These are phyloP conservation scores for Hippasteria phrygiana DNA, from an alignment of 53 echinoderm and acorn worm species.

Conservation along the genomic window DNA sequence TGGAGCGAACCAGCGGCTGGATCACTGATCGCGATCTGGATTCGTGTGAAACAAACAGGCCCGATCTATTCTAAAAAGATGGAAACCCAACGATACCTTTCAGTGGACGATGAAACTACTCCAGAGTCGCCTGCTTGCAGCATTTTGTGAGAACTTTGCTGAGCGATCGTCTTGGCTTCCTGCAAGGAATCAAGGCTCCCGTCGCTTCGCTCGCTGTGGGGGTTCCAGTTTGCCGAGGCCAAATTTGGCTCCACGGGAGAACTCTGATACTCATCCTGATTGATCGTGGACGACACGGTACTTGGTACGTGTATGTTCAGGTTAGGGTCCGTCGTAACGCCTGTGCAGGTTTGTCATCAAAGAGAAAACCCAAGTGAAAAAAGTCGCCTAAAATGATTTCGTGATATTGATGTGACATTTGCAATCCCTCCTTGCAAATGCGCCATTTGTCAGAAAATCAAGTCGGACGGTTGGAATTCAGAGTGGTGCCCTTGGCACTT, in stretches of 20 bases:
- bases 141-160: not conserved
- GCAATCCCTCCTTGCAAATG: too few species aligned
- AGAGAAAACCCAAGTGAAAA: not conserved
- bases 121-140: not conserved
- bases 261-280: not conserved
- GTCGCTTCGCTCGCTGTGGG: not conserved
- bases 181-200: slow-evolving; percentile 9
- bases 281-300: slow-evolving; percentile 5
- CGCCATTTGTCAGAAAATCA: too few species aligned
- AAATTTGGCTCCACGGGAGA: not conserved
- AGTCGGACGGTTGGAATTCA: too few species aligned
- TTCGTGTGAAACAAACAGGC: too few species aligned
- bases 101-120: slow-evolving; percentile 14
- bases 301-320: not conserved
- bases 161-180: not conserved
- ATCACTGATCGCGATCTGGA: too few species aligned
- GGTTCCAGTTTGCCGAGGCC: not conserved
- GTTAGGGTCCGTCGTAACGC: slow-evolving; percentile 24
- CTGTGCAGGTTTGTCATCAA: not conserved
- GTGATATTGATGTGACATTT: not conserved
- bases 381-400: not conserved
- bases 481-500: too few species aligned
- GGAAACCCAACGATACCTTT: not conserved
- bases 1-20: too few species aligned
- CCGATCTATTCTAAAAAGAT: too few species aligned